Evolutionary conservation across 2,113 vertebrate genomes (phyloP), one percentile per base, ranked within the genome.

Genomic region (Cottus gobio): DNA sequence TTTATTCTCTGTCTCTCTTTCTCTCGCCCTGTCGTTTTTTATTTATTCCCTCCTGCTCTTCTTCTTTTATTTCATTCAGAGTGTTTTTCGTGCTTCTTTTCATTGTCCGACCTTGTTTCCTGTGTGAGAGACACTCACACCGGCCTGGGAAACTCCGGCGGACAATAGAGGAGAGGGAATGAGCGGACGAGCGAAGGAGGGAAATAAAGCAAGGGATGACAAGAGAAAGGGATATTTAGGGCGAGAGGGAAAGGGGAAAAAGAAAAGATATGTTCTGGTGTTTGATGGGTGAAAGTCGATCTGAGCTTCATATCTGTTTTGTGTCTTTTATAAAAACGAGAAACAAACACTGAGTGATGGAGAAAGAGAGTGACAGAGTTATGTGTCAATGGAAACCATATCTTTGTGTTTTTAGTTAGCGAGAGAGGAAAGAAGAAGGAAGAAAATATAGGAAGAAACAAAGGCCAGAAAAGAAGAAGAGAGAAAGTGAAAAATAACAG

Each of bases 121-220:
- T 84, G 78, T 90, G 86, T 89, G 70, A 71, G 81, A 67, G 73
- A 88, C 89, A 85, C 88, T 89, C 54, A 76, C 85, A 60, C 58
- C 65, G 26, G 83, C 90, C 87, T 91, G 91, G 90, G 90, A 93
- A 93, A 73, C 83, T 83, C 68, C 8, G 11, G 22, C 22, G n/a
- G 68, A 93, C 90, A 93, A 93, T 80, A 42, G 86, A 57, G 61
- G 54, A 22, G 64, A 80, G 68, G 24, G 56, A 81, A 83, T 5
- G 57, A 77, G 75, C 37, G 83, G 63, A 39, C 15, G n/a, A 63
- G 78, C 34, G 79, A 89, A 87, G 44, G 81, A 72, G 77, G 79
- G 77, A 73, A 86, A 87, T 44, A 71, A 88, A 90, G 72, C 15
- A n/a, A 73, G 48, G 69, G 58, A 75, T 20, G 48, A 22, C 18